Base-by-base conservation (phyloP, 2,113 vertebrate genomes). In the Alligator mississippiensis region DNA sequence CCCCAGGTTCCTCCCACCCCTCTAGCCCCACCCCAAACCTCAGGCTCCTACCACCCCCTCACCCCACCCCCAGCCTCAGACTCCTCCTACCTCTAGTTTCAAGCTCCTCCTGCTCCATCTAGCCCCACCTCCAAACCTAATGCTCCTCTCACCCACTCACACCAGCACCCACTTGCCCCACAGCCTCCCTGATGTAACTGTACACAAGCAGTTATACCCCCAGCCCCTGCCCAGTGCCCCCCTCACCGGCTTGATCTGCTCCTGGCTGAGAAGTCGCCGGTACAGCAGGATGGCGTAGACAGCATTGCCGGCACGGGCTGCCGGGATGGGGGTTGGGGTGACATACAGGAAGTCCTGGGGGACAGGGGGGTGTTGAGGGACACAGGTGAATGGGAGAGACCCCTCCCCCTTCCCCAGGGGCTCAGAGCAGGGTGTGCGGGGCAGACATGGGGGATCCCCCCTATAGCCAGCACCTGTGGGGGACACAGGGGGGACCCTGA, bases 171-270 rank as follows among this genome's bases (percentile, higher is more conserved):
- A 38, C 38, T 4, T 38, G 38, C 38, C 38, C 38, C 38, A 38
- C 38, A 38, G 38, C 38, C 38, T 38, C 38, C 38, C 38, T 38
- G 6, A 38, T 38, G 38, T 38, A 38, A 38, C 38, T 38, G 38
- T 38, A 38, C 38, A 38, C 38, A 38, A 38, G 38, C 6, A 38
- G 38, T 38, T 38, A 38, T 38, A 38, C 5, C 38, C 38, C 38
- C 38, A 38, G 38, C 38, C 38, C 38, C 7, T 38, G 38, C 38
- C 38, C 38, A 5, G 38, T 38, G 38, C 60, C 28, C 66, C 17
- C 47, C 98, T 98, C 94, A 99, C 99, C 74, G 99, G 99, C 92
- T 98, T 98, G 22, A 99, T 94, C 94, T 99, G 98, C 85, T 99
- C 98, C 59, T 97, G 98, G 94, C 98, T 98, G 77, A 99, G 98